Evolutionary conservation across 2,888 invertebrate genomes (phyloP), one percentile per base, ranked within the genome.

Genomic region (Papilio protenor): DNA sequence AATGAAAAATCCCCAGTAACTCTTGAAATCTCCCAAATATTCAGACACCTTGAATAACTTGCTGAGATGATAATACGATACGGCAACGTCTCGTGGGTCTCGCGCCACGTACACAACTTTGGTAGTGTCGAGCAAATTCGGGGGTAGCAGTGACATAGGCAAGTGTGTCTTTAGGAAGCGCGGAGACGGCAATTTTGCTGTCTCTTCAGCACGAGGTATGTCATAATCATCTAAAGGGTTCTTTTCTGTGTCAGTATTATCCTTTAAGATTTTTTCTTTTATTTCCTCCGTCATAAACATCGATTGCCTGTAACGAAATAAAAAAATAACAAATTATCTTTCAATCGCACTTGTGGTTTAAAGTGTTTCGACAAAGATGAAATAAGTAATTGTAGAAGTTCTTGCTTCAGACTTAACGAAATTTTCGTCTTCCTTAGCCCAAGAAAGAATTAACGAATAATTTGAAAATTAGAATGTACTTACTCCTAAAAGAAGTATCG

Each of bases 61-160:
- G 8, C 80, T 73, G 21, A 83, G 82, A 69, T 85, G 81, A 86
- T 96, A 98, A 86, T 95, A 97, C 0, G 98, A 98, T 0, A 97
- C 96, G 0, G 96, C 96, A 0, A 97, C 97, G 88, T 98, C 98
- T 88, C 97, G 97, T 0, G 98, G 97, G 90, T 98, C 97, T 77
- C 98, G 94, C 0, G 97, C 96, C 0, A 98, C 96, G 85, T 98
- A 98, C 74, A 98, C 95, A 0, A 84, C 82, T 96, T 97, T 87
- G 55, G 92, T 82, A 85, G 81, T 77, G 18, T 95, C 89, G 81
- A 96, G 85, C 10, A 96, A 87, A 83, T 94, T 92, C 0, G 95
- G 95, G 10, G 97, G 96, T 33, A 97, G 85, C 18, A 97, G 89
- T 66, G 96, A 96, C 72, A 97, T 95, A 0, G 97, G 97, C 79